Evolutionary conservation across 2,113 vertebrate species (phyloP).

Genomic region (Anas platyrhynchos): DNA sequence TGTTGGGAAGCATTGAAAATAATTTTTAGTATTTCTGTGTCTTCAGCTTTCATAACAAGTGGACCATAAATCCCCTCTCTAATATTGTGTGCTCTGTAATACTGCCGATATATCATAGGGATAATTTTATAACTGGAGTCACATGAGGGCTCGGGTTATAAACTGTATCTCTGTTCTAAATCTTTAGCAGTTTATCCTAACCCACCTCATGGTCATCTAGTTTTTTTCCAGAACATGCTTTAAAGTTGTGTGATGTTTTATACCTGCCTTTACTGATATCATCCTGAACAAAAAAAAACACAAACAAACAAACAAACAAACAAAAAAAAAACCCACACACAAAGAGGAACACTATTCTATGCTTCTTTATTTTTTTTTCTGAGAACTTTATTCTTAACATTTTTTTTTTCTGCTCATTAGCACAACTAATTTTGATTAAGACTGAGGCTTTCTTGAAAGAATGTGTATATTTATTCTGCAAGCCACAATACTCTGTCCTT

Average conservation of each 20-base stretch:
- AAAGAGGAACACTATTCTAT: not conserved
- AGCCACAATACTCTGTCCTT: not conserved
- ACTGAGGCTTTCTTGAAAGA: not conserved
- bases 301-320: no score
- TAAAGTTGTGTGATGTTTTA: not conserved
- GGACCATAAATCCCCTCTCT: not conserved
- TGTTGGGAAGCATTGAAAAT: not conserved
- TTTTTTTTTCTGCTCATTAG: not conserved
- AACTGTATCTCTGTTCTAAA: not conserved
- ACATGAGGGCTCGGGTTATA: not conserved
- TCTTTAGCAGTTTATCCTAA: conserved; percentile 2
- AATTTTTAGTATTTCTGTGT: not conserved
- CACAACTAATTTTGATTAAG: not conserved
- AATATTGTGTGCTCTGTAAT: not conserved
- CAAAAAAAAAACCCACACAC: no score
- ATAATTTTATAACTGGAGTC: conserved; percentile 2
- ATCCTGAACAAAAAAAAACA: not conserved
- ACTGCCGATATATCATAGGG: not conserved
- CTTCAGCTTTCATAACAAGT: not conserved
- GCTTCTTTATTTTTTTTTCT: not conserved
- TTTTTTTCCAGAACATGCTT: not conserved
- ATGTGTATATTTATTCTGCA: not conserved
- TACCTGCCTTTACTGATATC: not conserved
- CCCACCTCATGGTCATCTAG: not conserved
- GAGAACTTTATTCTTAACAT: not conserved